Evolutionary conservation across 2,797 vertebrate genomes (phyloP).

Genomic region (Macropodus opercularis): DNA sequence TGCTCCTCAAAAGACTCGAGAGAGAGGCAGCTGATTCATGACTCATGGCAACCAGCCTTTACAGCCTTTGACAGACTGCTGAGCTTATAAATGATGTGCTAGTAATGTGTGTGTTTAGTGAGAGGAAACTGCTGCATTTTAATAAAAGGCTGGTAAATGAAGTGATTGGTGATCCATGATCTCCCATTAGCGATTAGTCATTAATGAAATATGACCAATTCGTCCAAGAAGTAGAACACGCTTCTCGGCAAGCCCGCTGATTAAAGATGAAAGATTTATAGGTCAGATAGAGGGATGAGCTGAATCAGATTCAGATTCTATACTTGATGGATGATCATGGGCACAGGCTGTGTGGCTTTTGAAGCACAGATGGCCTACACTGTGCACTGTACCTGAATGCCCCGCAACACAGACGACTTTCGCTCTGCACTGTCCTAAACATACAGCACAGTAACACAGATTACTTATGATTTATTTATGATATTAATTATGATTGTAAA

Average conservation of each 20-base stretch:
- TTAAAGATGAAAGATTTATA: neutral
- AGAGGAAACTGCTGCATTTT: neutral
- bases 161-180: neutral
- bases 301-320: neutral
- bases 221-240: neutral
- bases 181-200: neutral
- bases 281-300: neutral
- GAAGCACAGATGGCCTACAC: neutral
- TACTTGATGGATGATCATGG: neutral
- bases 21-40: conserved; percentile 37
- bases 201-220: neutral
- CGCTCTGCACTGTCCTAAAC: too few species aligned
- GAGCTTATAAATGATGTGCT: conserved; percentile 20
- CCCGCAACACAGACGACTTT: too few species aligned
- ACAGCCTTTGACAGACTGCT: neutral
- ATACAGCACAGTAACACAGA: too few species aligned
- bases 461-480: too few species aligned
- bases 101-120: neutral
- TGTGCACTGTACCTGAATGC: too few species aligned
- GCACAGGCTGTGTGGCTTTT: neutral
- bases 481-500: too few species aligned
- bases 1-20: conserved; percentile 44
- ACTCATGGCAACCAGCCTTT: conserved; percentile 23
- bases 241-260: neutral
- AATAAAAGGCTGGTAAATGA: neutral